Evolutionary conservation across 1,140 invertebrate genomes (phyloP).

Genomic region (Pantala flavescens): DNA sequence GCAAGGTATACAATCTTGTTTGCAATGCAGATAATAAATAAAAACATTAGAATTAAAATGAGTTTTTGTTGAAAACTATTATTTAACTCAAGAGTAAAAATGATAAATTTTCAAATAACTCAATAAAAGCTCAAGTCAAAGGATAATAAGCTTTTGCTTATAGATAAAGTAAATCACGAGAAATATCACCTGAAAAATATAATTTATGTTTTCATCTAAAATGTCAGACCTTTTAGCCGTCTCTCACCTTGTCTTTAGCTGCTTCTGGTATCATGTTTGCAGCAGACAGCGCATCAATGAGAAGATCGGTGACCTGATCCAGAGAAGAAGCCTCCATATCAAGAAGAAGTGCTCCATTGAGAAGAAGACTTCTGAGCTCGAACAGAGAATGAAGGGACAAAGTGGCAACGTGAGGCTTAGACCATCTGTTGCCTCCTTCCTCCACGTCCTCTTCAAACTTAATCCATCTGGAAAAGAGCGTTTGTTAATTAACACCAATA

Average conservation of each 20-base stretch:
- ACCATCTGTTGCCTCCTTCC: slow-evolving; percentile 88
- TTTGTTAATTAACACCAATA: slow-evolving; percentile 13
- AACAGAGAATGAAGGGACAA: slow-evolving; percentile 83
- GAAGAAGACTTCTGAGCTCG: slow-evolving; percentile 72
- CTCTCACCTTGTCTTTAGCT: slow-evolving; percentile 59
- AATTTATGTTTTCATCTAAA: background rate
- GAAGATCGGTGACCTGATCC: slow-evolving; percentile 79
- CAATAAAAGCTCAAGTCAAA: too few species aligned
- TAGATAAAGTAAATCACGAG: too few species aligned
- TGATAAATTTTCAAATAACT: too few species aligned
- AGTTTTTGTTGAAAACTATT: too few species aligned
- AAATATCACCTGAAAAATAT: too few species aligned
- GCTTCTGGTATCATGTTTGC: slow-evolving; percentile 47
- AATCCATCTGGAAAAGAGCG: slow-evolving; percentile 58
- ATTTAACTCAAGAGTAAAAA: too few species aligned
- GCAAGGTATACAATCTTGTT: too few species aligned
- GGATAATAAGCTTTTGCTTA: too few species aligned
- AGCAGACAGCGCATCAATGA: slow-evolving; percentile 30
- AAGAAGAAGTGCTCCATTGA: slow-evolving; percentile 82
- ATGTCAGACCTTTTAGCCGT: background rate
- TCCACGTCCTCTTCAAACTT: slow-evolving; percentile 94
- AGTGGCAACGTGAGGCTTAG: slow-evolving; percentile 88
- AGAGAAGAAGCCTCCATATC: slow-evolving; percentile 79
- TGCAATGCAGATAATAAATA: too few species aligned
- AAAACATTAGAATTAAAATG: too few species aligned